Evolutionary conservation across 2,113 vertebrate species (phyloP), one percentile per base, ranked within the genome.

Genomic region (Anhinga anhinga): DNA sequence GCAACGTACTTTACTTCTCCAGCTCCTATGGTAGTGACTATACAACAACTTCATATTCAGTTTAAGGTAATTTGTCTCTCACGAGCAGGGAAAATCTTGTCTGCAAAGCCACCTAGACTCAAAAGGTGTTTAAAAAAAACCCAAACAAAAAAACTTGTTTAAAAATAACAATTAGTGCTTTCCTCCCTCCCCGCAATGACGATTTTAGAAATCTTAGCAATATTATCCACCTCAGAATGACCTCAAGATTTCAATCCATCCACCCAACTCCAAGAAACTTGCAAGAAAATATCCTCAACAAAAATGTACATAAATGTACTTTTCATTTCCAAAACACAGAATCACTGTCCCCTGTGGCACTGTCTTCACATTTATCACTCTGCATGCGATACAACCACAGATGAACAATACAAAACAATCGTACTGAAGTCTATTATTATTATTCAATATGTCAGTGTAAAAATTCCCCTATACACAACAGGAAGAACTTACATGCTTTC

Each of bases 341-440:
- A 59, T 47, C 32, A 36, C 8, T 6, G 71, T 76, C 52, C 65
- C 36, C 34, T 65, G 47, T n/a, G 23, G 25, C 18, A 52, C 21
- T 58, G 17, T 21, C 58, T 55, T 49, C 26, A 19, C 25, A 79
- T 34, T 25, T 49, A 69, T 34, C 80, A 69, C 18, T 44, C 42
- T 21, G 0, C 7, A 78, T 7, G 9, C 0, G 1, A 50, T 42
- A 90, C 1, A 5, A 23, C 5, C 10, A n/a, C 27, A 26, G 15
- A 58, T 5, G 6, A 93, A 67, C 29, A 69, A 77, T 1, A 7
- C 10, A 67, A 76, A 82, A 73, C 6, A 40, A 50, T 1, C 0
- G 0, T 15, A 56, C 25, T 55, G 36, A 62, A 77, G 20, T 86
- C 25, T 36, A 66, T 5, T 44, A 47, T 12, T 70, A 53, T 47